Conservation (phyloP, 2,113 vertebrate species). For the Toxotes chatareus region DNA sequence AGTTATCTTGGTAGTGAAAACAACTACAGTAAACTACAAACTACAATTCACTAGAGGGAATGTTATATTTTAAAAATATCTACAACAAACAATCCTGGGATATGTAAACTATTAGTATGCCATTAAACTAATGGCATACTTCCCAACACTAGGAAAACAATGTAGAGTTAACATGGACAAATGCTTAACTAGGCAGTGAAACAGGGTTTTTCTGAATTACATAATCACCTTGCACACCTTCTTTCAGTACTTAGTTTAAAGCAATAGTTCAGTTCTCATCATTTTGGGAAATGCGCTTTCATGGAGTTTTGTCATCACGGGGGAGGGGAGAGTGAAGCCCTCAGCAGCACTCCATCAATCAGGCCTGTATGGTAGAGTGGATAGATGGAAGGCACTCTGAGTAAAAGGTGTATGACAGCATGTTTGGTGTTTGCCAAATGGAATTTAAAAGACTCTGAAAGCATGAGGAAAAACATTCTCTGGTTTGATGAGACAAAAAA, state of each 20-base stretch:
- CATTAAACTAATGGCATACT: neutral
- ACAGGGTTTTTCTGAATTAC: neutral
- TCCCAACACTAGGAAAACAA: too few relatives aligned
- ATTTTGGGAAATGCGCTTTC: neutral
- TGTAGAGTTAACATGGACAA: neutral
- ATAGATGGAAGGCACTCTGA: neutral
- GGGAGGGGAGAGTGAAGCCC: neutral
- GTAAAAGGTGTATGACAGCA: neutral
- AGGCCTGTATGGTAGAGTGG: neutral
- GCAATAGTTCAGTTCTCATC: neutral
- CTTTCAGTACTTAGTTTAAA: neutral
- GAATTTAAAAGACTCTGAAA: neutral
- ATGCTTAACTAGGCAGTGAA: too few relatives aligned
- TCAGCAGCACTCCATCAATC: neutral
- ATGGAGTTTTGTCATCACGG: neutral
- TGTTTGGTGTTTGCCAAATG: neutral
- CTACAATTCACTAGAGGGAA: too few relatives aligned
- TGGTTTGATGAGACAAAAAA: neutral
- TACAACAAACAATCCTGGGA: too few relatives aligned
- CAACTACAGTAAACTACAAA: too few relatives aligned
- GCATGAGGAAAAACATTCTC: neutral
- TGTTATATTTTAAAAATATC: too few relatives aligned
- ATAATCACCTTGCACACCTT: neutral
- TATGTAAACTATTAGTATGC: too few relatives aligned
- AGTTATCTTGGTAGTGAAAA: too few relatives aligned